A percentile compares a stretch with the other conserved stretches of the same genome.
These are phyloP conservation scores for Andricus quercusramuli DNA, from an alignment of 2,888 invertebrate genomes.

Conservation along the genomic window DNA sequence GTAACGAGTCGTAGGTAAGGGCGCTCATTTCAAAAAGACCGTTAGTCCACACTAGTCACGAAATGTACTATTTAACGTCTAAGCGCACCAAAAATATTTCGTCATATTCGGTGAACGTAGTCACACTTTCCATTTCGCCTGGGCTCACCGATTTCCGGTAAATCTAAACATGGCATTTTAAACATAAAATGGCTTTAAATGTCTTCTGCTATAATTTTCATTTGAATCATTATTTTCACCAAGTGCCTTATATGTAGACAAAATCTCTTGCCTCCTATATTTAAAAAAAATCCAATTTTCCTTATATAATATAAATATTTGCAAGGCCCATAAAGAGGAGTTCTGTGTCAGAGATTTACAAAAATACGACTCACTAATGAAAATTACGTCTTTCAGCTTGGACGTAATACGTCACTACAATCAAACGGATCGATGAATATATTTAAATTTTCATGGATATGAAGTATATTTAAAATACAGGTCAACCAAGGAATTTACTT, in stretches of 20 bases:
- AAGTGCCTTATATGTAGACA: neutral
- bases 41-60: too few relatives aligned
- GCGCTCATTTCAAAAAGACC: too few relatives aligned
- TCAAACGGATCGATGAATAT: neutral
- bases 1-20: too few relatives aligned
- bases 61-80: too few relatives aligned
- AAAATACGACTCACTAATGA: neutral
- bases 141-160: too few relatives aligned
- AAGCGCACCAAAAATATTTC: too few relatives aligned
- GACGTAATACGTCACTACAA: neutral
- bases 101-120: too few relatives aligned
- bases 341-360: neutral
- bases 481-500: neutral
- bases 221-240: neutral
- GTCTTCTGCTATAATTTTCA: neutral
- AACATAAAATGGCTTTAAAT: neutral
- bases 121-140: too few relatives aligned
- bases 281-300: neutral
- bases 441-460: too few relatives aligned
- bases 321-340: neutral
- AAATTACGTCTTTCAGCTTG: neutral
- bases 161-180: neutral
- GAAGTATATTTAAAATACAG: neutral
- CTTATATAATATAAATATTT: neutral
- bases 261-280: neutral